Evolutionary conservation across 2,888 invertebrate species (phyloP), one percentile per base, ranked within the genome.

Genomic region (Dasypogon diadema): DNA sequence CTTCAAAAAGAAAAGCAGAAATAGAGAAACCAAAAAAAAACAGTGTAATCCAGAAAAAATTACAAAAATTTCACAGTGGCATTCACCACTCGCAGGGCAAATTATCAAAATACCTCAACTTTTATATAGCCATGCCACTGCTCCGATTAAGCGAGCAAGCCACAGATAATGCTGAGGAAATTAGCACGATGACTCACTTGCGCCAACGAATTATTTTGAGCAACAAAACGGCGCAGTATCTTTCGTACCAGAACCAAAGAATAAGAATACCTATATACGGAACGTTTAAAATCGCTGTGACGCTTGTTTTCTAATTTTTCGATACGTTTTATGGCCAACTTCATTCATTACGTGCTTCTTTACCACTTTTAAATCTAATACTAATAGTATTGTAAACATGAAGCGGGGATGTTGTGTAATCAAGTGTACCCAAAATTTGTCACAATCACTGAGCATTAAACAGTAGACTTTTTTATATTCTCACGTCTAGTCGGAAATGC

Each of bases 221-320:
- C 26, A 75, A 54, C 26, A 51, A 63, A 75, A 75, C 65, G 75
- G 18, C 65, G 75, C 75, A 65, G 75, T 75, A 63, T 74, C 46
- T 74, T 74, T 60, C 58, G 34, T 65, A 48, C 12, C 42, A 42
- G 42, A 42, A 42, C n/a, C n/a, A n/a, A n/a, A n/a, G n/a, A n/a
- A n/a, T n/a, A n/a, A n/a, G n/a, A n/a, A n/a, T n/a, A n/a, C n/a
- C n/a, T n/a, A n/a, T n/a, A n/a, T n/a, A n/a, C 42, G n/a, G n/a
- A 42, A 42, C n/a, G 30, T 30, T 30, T 5, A 30, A 30, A 30
- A 3, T 30, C 30, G 8, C 30, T 30, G 30, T 5, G 3, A 30
- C n/a, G n/a, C n/a, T 30, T 30, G 30, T 30, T 30, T 3, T 8
- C 30, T 30, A 3, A 30, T 30, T 30, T 8, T 8, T 5, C 8